A percentile compares a stretch with the other conserved stretches of the same genome.
Conservation (phyloP, 2,888 invertebrate genomes). For the Phyllotreta cruciferae region DNA sequence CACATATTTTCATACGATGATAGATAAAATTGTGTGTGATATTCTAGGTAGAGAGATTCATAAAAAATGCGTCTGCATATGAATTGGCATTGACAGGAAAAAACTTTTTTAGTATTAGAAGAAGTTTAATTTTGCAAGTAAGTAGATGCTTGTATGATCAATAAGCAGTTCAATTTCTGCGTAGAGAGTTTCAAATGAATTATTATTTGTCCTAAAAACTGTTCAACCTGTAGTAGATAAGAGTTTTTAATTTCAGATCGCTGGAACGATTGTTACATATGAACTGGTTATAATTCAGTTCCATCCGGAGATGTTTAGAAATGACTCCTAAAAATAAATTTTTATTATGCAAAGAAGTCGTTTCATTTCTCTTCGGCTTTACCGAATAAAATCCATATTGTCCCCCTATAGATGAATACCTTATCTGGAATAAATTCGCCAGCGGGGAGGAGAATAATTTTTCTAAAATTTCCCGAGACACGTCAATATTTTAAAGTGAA, state of each 20-base stretch:
- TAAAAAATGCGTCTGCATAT: constrained; percentile 37
- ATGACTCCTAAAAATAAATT: not conserved
- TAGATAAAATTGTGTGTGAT: not conserved
- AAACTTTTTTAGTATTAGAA: constrained; percentile 41
- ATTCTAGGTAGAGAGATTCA: constrained; percentile 42
- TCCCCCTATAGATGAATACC: too few relatives aligned
- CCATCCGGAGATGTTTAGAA: constrained; percentile 29
- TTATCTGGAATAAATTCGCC: too few relatives aligned
- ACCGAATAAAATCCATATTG: too few relatives aligned
- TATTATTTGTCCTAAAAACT: constrained; percentile 3
- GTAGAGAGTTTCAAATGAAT: not conserved
- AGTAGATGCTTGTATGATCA: too few relatives aligned
- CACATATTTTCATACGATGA: not conserved
- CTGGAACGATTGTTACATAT: constrained; percentile 52
- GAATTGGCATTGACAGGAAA: constrained; percentile 41
- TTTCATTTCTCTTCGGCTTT: too few relatives aligned
- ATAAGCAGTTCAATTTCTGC: too few relatives aligned
- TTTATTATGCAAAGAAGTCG: too few relatives aligned
- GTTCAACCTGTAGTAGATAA: not conserved
- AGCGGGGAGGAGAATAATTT: too few relatives aligned
- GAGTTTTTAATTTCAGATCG: constrained; percentile 44
- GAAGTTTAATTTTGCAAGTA: constrained; percentile 41
- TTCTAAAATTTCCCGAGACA: too few relatives aligned
- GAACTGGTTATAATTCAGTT: constrained; percentile 54
- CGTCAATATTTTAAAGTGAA: too few relatives aligned